Base-by-base conservation (phyloP, 2,888 invertebrate species). In the Thera britannica region DNA sequence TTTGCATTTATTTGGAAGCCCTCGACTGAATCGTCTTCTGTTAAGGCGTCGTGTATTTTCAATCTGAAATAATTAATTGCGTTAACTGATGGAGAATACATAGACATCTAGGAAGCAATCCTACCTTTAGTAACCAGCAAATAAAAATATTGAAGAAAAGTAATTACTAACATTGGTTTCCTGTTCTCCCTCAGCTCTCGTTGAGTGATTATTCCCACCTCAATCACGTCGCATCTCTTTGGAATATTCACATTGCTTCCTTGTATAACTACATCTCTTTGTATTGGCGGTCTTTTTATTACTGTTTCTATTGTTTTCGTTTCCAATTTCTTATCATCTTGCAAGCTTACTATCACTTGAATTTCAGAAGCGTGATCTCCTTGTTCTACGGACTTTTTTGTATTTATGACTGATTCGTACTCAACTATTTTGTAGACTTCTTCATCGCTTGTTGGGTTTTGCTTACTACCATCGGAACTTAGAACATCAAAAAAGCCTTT, bases 361-460 rank as follows among this genome's bases (percentile, higher is more conserved):
- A 83, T 76, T 49, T 79, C 79, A 3, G 68, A 61, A 46, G 72
- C 67, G 57, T 77, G 69, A 70, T 86, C 79, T 9, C 79, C 81
- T 44, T 72, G 80, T 36, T 80, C 75, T 9, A 77, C 72, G 56
- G 77, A 66, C 56, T 61, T 58, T 64, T 78, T 80, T 0, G 81
- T 77, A 61, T 84, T 83, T 3, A 82, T 77, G n/a, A 65, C 77
- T 1, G 83, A 82, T 76, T 90, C 90, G 70, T 92, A 92, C 71
- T 92, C 90, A 2, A 90, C 83, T 56, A 92, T 84, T 72, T 91
- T 90, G 62, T 81, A 90, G 6, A 91, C 89, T 76, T 88, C 79
- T 75, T 92, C 91, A 64, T 90, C 87, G 68, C 90, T 91, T 0
- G 84, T 84, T 48, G 79, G 81, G 12, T 72, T 78, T 38, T 70